Conservation (phyloP, 1,140 invertebrate species). For the Monomorium pharaonis region DNA sequence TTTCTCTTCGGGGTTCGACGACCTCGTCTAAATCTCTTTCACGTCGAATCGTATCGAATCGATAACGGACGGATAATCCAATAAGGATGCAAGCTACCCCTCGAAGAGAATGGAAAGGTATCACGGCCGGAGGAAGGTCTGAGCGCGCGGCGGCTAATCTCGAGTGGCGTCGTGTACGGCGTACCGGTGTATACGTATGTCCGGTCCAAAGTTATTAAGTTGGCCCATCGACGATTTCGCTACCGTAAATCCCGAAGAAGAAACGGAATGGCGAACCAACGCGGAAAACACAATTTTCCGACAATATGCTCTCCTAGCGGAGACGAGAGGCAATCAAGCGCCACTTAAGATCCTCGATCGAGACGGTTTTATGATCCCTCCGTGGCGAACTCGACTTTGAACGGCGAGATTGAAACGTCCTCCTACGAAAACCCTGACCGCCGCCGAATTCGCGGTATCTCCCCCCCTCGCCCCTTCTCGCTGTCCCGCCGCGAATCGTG, state of each 20-base stretch:
- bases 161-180: not conserved
- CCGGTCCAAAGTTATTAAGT: conserved; percentile 60
- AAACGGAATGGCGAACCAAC: conserved; percentile 44
- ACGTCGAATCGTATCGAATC: not conserved
- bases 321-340: conserved; percentile 68
- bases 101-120: conserved; percentile 30
- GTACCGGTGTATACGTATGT: too few species aligned
- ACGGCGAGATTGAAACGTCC: conserved; percentile 62
- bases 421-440: conserved; percentile 39
- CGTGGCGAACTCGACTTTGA: conserved; percentile 13
- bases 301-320: conserved; percentile 66
- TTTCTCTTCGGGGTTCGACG: not conserved
- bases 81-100: conserved; percentile 32
- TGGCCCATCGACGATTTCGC: conserved; percentile 51
- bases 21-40: conserved; percentile 7
- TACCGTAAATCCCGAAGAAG: conserved; percentile 49
- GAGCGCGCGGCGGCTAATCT: conserved; percentile 43
- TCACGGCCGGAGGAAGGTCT: not conserved
- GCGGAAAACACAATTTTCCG: conserved; percentile 66
- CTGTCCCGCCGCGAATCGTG: not conserved
- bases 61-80: conserved; percentile 51
- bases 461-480: too few species aligned
- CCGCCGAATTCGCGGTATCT: conserved; percentile 37
- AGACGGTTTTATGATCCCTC: conserved; percentile 66
- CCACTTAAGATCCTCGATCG: conserved; percentile 57